These are phyloP conservation scores for Drosophila nr. perissopoda DNA, from an alignment of 2,888 invertebrate species.

Conservation along the genomic window DNA sequence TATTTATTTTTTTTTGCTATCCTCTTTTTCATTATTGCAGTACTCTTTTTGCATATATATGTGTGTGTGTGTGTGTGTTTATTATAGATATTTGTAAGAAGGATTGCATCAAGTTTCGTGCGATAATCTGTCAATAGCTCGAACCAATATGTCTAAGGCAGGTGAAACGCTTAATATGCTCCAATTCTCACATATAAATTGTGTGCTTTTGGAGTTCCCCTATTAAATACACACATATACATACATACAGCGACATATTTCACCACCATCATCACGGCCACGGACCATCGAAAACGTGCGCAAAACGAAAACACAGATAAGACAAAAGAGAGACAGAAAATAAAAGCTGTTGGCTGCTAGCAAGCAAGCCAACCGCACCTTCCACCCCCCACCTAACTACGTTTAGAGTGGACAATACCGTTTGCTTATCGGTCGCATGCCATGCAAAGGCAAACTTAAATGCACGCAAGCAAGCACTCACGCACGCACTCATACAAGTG, in stretches of 20 bases:
- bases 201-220: slow-evolving; percentile 2
- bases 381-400: slow-evolving; percentile 1
- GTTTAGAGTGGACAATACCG: slow-evolving; percentile 58
- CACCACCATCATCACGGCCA: slow-evolving; percentile 39
- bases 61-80: background rate
- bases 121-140: slow-evolving; percentile 25
- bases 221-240: background rate
- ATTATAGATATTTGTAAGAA: slow-evolving; percentile 3
- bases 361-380: slow-evolving; percentile 11
- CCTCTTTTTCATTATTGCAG: background rate
- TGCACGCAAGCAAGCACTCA: slow-evolving; percentile 6
- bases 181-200: slow-evolving; percentile 37
- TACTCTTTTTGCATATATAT: background rate
- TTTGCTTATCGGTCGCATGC: slow-evolving; percentile 68
- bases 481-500: slow-evolving; percentile 7
- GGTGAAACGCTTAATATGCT: slow-evolving; percentile 54
- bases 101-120: background rate
- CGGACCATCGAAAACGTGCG: slow-evolving; percentile 69
- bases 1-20: background rate
- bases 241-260: slow-evolving; percentile 46
- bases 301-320: slow-evolving; percentile 76
- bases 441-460: slow-evolving; percentile 31
- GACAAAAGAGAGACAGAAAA: slow-evolving; percentile 43
- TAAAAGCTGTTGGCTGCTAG: slow-evolving; percentile 17
- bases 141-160: slow-evolving; percentile 37